Percentiles rank a stretch among this genome's conserved stretches.
Conservation (phyloP, 2,797 vertebrate genomes). For the Cirrhinus mrigala region DNA sequence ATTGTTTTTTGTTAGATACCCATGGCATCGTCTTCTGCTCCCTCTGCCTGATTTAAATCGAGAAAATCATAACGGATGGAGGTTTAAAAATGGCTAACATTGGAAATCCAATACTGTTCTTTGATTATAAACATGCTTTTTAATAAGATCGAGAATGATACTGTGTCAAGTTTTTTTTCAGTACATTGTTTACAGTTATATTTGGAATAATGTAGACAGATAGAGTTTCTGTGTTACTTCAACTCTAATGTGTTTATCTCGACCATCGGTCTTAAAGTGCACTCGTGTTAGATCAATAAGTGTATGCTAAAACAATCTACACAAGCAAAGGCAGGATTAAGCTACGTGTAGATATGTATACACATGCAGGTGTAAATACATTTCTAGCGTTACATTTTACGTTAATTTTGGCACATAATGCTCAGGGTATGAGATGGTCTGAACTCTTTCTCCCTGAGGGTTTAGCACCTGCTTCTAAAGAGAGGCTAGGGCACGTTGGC, state of each 20-base stretch:
- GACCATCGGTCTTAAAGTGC: not conserved
- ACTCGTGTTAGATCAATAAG: constrained; percentile 29
- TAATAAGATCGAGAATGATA: constrained; percentile 9
- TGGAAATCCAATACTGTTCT: constrained; percentile 22
- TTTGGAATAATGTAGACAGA: constrained; percentile 20
- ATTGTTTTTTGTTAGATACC: not conserved
- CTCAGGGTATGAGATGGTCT: constrained; percentile 12
- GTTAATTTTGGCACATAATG: constrained; percentile 32
- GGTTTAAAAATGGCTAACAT: not conserved
- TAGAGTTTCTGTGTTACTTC: not conserved
- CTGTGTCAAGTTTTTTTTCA: not conserved
- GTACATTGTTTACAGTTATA: constrained; percentile 28
- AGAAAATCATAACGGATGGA: constrained; percentile 5
- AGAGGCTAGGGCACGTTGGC: constrained; percentile 28
- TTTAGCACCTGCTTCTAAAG: constrained; percentile 53
- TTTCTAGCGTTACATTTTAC: constrained; percentile 29
- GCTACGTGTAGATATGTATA: constrained; percentile 35
- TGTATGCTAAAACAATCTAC: constrained; percentile 25
- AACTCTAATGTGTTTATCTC: not conserved
- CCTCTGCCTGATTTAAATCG: not conserved
- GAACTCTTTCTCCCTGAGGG: constrained; percentile 40
- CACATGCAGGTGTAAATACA: constrained; percentile 57
- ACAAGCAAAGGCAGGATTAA: constrained; percentile 42
- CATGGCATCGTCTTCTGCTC: not conserved
- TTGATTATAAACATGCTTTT: not conserved